Base-by-base conservation (phyloP, 2,797 vertebrate genomes). In the Moxostoma hubbsi region DNA sequence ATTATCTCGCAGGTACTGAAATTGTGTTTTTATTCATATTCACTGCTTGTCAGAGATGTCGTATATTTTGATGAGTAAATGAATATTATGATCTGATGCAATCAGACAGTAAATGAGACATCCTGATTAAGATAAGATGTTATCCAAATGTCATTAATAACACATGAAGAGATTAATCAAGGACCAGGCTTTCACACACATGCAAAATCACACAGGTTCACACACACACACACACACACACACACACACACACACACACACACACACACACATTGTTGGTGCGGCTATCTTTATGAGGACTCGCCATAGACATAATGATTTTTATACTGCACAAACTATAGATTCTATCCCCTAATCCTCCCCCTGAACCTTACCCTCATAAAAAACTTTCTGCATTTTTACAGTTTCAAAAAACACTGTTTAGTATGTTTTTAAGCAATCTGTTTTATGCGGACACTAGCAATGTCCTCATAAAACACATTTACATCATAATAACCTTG, bases 151-250 rank as follows among this genome's bases (percentile, higher is more conserved):
- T 90, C 89, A 85, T 90, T 85, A 91, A 91, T 84, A 80, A 84
- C 77, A 81, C 72, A 12, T 87, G 84, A 87, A 82, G 76, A 85
- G 89, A 89, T 87, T 85, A 87, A 90, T 89, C 88, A 88, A 80
- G 74, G 77, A 81, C 57, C 54, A 50, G 46, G 50, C 53, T 71
- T 55, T 50, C 65, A 62, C 61, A 59, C 64, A 57, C 68, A 57
- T 64, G 8, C 64, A 47, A 7, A 10, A 54, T n/a, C 51, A 18
- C 65, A 43, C 43, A 10, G n/a, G 45, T 6, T 2, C 59, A 46
- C 46, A 59, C 24, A 53, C 54, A 53, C 54, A 15, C 24, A 49
- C 58, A 58, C 63, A 59, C 58, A 18, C 53, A n/a, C 53, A 65
- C 7, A 13, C 59, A 36, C 36, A 36, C 36, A 36, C 36, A 36